These are phyloP conservation scores for Paracanthobrama guichenoti DNA, from an alignment of 2,113 vertebrate species.

Conservation along the genomic window DNA sequence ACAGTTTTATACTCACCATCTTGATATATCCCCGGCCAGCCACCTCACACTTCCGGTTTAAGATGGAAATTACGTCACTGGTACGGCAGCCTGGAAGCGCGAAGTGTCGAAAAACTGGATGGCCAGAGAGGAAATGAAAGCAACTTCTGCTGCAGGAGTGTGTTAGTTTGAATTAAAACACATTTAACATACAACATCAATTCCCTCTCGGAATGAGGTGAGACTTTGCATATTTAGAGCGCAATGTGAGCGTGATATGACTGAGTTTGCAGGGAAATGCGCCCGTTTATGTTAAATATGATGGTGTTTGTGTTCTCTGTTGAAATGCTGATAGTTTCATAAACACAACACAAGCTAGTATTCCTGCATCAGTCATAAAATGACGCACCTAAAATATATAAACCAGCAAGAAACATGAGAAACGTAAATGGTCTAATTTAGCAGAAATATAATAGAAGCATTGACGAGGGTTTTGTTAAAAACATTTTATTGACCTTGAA, in stretches of 20 bases:
- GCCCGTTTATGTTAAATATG: background rate
- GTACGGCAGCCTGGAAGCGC: conserved; percentile 10
- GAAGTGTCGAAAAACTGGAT: background rate
- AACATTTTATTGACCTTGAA: background rate
- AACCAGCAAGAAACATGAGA: background rate
- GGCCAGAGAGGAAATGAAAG: background rate
- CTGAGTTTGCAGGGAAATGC: background rate
- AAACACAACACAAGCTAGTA: background rate
- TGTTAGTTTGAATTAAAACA: background rate
- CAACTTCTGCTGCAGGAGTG: background rate
- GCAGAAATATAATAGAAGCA: background rate
- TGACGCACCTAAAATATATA: background rate
- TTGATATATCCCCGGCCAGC: conserved; percentile 43
- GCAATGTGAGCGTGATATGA: background rate
- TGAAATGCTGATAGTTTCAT: background rate
- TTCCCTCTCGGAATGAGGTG: conserved; percentile 28
- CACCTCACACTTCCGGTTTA: conserved; percentile 66
- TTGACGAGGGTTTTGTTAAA: background rate
- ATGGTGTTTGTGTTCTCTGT: background rate
- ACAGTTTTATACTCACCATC: conserved; percentile 55
- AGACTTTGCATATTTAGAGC: background rate
- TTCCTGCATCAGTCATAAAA: background rate
- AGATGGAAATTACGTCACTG: conserved; percentile 52
- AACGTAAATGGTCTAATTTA: background rate
- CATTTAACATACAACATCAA: background rate